These are phyloP conservation scores for Promerops cafer DNA, from an alignment of 2,113 vertebrate species.

Conservation along the genomic window DNA sequence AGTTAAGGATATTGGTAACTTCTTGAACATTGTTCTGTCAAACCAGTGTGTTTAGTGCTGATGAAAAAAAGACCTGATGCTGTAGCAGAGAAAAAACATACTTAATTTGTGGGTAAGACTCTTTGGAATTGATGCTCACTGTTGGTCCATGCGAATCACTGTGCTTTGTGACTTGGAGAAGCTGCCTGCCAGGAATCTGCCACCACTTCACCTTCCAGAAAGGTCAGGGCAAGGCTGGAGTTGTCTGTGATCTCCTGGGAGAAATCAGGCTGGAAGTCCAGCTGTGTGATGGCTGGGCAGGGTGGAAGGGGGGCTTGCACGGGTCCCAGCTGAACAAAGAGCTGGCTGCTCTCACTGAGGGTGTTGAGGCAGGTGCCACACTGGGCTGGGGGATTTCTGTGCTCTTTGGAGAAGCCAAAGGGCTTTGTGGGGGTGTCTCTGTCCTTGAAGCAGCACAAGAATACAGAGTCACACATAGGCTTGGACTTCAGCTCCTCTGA, in stretches of 20 bases:
- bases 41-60: background rate
- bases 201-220: background rate
- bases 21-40: background rate
- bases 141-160: background rate
- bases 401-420: background rate
- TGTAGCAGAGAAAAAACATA: background rate
- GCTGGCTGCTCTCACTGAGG: background rate
- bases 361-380: background rate
- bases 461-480: fast-evolving
- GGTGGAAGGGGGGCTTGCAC: background rate
- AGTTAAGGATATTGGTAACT: background rate
- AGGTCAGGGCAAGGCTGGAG: background rate
- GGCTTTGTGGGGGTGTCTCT: background rate
- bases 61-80: background rate
- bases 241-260: background rate
- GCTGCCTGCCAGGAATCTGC: background rate
- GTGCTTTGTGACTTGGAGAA: background rate
- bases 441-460: background rate
- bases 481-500: background rate
- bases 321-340: background rate
- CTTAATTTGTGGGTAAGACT: background rate
- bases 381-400: background rate
- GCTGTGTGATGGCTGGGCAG: background rate
- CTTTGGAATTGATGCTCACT: background rate
- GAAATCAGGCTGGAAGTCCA: background rate